Base-by-base conservation (phyloP, 1,140 invertebrate species). In the Hermetia illucens region DNA sequence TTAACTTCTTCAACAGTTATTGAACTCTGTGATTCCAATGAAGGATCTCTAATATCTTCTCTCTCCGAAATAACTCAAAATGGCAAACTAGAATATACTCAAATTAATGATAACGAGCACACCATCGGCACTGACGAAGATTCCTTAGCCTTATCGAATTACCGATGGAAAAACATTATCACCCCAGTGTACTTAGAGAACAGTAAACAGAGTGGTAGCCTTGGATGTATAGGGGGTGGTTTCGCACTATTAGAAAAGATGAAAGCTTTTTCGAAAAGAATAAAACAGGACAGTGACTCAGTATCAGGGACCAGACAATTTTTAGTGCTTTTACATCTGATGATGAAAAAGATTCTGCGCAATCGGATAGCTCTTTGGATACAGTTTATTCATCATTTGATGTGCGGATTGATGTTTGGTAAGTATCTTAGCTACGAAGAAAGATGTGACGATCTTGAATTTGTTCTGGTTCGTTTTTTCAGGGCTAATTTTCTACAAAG, bases 311-410 rank as follows among this genome's bases (percentile, higher is more conserved):
- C 58, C 10, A 44, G 49, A 5, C 58, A 61, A 40, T 61, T 61
- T 18, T 19, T 39, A 36, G 55, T 60, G 1, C 46, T 61, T 2
- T 47, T 53, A 15, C 42, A 45, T 4, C 44, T 61, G 4, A 58
- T 60, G 57, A 39, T 57, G 38, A 30, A 54, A 31, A 46, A 58
- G 8, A 64, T 47, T 20, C 44, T 60, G 18, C 44, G 49, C 3
- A 49, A 62, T n/a, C 49, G 51, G 2, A 38, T 62, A 52, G 72
- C 65, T 8, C 44, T 76, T 10, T 60, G 65, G 48, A 74, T 75
- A 40, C 74, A 76, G 45, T 50, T 69, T 4, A 44, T 72, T 13
- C 73, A 76, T 44, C 72, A 76, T 50, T 41, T 68, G 1, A 51
- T 74, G 42, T 75, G 72, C 38, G 70, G 64, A 1, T 4, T 75